A percentile compares a stretch with the other conserved stretches of the same genome.
phyloP scores from a whole-genome alignment of 2,113 vertebrate genomes.

The Muscicapa adusta region DNA sequence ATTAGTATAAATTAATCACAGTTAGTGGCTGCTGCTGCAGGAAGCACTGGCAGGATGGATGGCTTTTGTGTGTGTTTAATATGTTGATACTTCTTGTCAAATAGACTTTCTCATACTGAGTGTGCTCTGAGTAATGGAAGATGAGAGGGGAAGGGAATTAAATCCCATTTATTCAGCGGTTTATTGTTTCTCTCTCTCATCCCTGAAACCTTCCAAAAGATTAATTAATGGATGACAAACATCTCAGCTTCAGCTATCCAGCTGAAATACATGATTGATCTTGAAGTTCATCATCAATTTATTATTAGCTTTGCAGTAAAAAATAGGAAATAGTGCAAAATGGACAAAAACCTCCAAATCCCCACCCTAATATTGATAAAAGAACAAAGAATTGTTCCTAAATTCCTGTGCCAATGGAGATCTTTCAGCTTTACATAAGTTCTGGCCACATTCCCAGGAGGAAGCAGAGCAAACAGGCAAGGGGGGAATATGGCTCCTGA shows the following conservation, averaged over 20 bases:
- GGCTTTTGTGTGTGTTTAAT: conserved; percentile 13
- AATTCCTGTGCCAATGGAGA: neutral
- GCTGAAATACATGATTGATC: neutral
- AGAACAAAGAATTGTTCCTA: neutral
- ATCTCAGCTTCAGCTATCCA: neutral
- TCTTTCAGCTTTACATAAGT: neutral
- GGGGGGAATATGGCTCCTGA: neutral
- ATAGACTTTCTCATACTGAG: neutral
- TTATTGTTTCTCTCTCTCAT: conserved; percentile 31
- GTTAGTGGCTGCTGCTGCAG: conserved; percentile 5
- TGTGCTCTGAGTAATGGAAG: neutral
- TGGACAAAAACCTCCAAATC: neutral
- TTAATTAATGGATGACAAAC: conserved; percentile 26
- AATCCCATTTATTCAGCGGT: neutral
- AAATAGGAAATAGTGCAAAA: neutral
- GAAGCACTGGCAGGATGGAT: neutral
- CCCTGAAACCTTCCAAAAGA: neutral
- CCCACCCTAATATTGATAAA: neutral
- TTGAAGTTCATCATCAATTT: neutral
- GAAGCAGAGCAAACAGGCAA: neutral
- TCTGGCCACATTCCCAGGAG: neutral
- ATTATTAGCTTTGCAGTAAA: neutral
- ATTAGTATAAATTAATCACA: neutral
- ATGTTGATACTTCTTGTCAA: conserved; percentile 8
- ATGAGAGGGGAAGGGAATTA: conserved; percentile 32